These are phyloP conservation scores for Tetranychus truncatus DNA, from an alignment of 2,888 invertebrate genomes.

Conservation along the genomic window DNA sequence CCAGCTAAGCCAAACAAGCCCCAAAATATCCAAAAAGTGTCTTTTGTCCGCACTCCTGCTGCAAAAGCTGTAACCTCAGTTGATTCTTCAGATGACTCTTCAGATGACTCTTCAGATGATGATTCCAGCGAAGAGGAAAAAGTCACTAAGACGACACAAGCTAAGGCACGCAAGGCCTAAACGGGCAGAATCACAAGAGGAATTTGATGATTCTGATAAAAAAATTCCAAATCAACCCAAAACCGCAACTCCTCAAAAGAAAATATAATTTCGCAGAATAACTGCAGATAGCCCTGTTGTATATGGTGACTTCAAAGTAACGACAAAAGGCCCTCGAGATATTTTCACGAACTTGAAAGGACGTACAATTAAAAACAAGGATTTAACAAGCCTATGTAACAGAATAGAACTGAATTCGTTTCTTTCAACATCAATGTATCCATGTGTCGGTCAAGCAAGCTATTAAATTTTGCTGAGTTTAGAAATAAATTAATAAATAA, in stretches of 20 bases:
- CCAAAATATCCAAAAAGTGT: neutral
- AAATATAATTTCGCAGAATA: neutral
- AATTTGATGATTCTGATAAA: neutral
- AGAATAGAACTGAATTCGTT: too few species aligned
- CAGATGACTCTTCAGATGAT: neutral
- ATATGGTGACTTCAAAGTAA: neutral
- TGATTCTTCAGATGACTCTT: too few species aligned
- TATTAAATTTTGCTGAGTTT: too few species aligned
- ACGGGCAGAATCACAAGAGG: neutral
- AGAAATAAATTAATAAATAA: too few species aligned
- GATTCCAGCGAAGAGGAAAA: neutral
- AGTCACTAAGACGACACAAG: neutral
- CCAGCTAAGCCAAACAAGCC: neutral
- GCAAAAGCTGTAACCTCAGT: too few species aligned
- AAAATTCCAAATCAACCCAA: neutral
- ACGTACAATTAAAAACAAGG: neutral
- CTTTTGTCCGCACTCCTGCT: neutral
- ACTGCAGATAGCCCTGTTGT: neutral
- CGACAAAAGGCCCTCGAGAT: neutral
- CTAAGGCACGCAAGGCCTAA: neutral
- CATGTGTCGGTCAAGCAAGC: too few species aligned
- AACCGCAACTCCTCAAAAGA: neutral
- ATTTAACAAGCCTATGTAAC: slow-evolving; percentile 6
- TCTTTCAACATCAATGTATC: too few species aligned
- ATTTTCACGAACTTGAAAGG: neutral